Evolutionary conservation across 2,797 vertebrate genomes (phyloP).

Genomic region (Lycodopsis pacificus): DNA sequence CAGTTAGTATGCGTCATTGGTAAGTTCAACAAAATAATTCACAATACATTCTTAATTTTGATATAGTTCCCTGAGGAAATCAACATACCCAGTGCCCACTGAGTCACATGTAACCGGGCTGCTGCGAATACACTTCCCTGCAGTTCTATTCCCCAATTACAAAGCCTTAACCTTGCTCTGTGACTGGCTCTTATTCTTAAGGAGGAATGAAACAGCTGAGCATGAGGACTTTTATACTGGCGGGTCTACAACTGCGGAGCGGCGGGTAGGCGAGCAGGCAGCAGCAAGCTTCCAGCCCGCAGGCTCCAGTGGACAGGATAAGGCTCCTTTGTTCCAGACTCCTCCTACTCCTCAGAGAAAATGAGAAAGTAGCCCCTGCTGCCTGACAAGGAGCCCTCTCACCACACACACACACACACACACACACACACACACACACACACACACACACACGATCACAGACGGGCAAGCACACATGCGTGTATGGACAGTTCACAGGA

Average conservation of each 20-base stretch:
- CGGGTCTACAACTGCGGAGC: constrained; percentile 81
- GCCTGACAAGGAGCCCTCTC: constrained; percentile 86
- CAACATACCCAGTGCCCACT: constrained; percentile 1
- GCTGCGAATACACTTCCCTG: constrained; percentile 6
- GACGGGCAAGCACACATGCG: background rate
- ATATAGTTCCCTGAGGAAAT: background rate
- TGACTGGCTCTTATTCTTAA: constrained; percentile 37
- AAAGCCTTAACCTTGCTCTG: constrained; percentile 1
- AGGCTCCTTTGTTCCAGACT: constrained; percentile 91
- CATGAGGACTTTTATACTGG: constrained; percentile 54
- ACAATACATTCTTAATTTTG: background rate
- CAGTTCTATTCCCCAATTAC: constrained; percentile 11
- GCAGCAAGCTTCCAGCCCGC: constrained; percentile 84
- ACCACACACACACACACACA: constrained; percentile 59
- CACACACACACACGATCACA: background rate
- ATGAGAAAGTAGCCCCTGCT: constrained; percentile 90
- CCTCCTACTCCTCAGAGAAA: constrained; percentile 89
- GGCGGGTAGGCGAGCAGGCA: constrained; percentile 81
- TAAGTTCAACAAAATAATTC: background rate
- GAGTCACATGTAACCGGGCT: constrained; percentile 7
- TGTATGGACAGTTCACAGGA: constrained; percentile 25
- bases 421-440: constrained; percentile 13
- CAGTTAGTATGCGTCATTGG: background rate
- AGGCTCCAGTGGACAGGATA: constrained; percentile 88
- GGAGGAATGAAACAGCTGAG: constrained; percentile 63